Conservation (phyloP, 2,888 invertebrate genomes). For the Thymelicus acteon region DNA sequence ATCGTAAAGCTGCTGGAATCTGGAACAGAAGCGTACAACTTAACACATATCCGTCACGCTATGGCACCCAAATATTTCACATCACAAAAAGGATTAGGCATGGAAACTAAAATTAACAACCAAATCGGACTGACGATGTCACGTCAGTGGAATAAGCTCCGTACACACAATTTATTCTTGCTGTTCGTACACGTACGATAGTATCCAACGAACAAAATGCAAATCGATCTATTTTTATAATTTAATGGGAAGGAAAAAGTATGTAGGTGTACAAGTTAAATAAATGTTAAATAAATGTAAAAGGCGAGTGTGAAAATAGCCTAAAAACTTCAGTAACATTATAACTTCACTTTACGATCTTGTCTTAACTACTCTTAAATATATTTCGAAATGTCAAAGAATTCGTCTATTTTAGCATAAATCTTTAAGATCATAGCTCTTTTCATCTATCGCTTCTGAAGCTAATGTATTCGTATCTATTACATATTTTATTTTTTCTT, state of each 20-base stretch:
- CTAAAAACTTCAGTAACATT: slow-evolving; percentile 8
- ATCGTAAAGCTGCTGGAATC: not conserved
- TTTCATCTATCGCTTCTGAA: slow-evolving; percentile 30
- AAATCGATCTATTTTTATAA: too few relatives aligned
- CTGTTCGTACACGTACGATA: not conserved
- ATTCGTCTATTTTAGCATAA: slow-evolving; percentile 20
- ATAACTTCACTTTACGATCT: slow-evolving; percentile 26
- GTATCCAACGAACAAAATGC: too few relatives aligned
- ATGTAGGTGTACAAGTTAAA: too few relatives aligned
- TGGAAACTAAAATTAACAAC: slow-evolving; percentile 62
- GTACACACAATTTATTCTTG: not conserved
- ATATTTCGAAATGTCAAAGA: slow-evolving; percentile 36
- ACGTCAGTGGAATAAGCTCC: slow-evolving; percentile 42
- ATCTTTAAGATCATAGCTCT: slow-evolving; percentile 18
- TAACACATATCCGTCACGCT: slow-evolving; percentile 12
- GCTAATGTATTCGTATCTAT: slow-evolving; percentile 25
- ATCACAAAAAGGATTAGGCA: slow-evolving; percentile 50
- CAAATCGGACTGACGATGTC: slow-evolving; percentile 46
- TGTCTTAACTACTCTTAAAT: slow-evolving; percentile 13
- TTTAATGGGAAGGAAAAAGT: too few relatives aligned
- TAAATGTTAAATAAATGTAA: not conserved
- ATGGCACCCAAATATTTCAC: slow-evolving; percentile 22
- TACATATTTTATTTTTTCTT: slow-evolving; percentile 35
- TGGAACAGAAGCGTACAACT: slow-evolving; percentile 13
- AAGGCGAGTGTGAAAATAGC: not conserved